Evolutionary conservation across 2,797 vertebrate genomes (phyloP).

Genomic region (Syndactyla subalaris): DNA sequence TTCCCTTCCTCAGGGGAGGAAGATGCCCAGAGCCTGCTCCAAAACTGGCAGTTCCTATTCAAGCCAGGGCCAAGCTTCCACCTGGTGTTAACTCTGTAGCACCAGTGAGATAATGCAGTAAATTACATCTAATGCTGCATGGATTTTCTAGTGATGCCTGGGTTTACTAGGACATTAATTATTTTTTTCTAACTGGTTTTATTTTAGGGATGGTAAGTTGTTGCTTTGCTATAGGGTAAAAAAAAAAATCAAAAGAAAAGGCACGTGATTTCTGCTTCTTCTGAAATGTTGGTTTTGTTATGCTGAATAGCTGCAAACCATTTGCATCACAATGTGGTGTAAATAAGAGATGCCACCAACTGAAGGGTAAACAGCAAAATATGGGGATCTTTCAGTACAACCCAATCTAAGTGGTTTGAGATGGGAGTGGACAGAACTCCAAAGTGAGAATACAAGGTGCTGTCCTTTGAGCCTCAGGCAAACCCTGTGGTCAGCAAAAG

Average conservation of each 20-base stretch:
- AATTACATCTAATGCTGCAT: neutral
- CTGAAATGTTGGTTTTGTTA: neutral
- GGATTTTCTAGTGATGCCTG: neutral
- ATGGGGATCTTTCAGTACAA: neutral
- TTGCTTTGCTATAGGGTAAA: neutral
- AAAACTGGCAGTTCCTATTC: neutral
- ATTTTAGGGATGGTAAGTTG: neutral
- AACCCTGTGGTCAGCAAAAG: neutral
- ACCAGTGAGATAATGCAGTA: neutral
- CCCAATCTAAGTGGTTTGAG: neutral
- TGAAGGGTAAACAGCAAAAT: conserved; percentile 19
- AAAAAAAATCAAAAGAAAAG: neutral
- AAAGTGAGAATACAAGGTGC: neutral
- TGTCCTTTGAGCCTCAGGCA: neutral
- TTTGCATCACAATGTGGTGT: conserved; percentile 19
- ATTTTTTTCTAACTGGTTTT: neutral
- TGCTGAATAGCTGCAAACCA: conserved; percentile 20
- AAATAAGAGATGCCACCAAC: conserved; percentile 14
- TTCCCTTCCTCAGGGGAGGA: neutral
- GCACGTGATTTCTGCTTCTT: neutral
- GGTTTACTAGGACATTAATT: neutral
- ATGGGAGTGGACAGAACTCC: neutral
- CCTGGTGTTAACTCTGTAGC: neutral
- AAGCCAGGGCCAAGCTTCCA: neutral
- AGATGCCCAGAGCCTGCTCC: neutral